Evolutionary conservation across 2,113 vertebrate species (phyloP), one percentile per base, ranked within the genome.

Genomic region (Tachysurus fulvidraco): DNA sequence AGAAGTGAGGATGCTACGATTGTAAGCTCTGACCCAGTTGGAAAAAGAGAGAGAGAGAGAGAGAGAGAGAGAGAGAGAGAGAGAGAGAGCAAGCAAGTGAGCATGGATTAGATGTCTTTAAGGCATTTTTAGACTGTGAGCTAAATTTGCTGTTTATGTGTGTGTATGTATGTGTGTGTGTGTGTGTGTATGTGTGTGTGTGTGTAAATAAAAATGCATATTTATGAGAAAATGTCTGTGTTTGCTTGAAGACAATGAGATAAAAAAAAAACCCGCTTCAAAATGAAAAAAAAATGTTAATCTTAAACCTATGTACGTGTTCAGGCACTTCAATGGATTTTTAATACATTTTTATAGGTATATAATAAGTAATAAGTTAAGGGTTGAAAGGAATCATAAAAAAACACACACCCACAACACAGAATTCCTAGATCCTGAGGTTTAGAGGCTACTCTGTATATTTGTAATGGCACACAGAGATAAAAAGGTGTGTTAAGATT

Each of bases 21-120:
- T 87, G 88, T 91, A 84, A 86, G 83, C 84, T 81, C 79, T 88
- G 91, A 91, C 89, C 89, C 90, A 91, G 91, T 89, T 90, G 87
- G 77, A 85, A 87, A 83, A 2, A 36, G 36, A 36, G 36, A 52
- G 67, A 87, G 74, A 88, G 84, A 36, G 36, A 36, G 36, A 36
- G 36, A 36, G 36, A 36, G 36, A 36, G 36, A 36, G 36, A 89
- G 85, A 30, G 30, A 69, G 65, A 36, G 65, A 69, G 62, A 30
- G 67, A 87, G 74, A 89, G 82, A 89, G 85, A 36, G 36, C 44
- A 36, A 50, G 44, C 50, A 17, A 71, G 36, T 10, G 69, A 44
- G 36, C 30, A 8, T 16, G 71, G 88, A 89, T 88, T 89, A 84
- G 55, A 90, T 84, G 86, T 86, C 87, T 89, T 91, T 83, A 86